Evolutionary conservation across 2,113 vertebrate species (phyloP).

Genomic region (Trachemys scripta): DNA sequence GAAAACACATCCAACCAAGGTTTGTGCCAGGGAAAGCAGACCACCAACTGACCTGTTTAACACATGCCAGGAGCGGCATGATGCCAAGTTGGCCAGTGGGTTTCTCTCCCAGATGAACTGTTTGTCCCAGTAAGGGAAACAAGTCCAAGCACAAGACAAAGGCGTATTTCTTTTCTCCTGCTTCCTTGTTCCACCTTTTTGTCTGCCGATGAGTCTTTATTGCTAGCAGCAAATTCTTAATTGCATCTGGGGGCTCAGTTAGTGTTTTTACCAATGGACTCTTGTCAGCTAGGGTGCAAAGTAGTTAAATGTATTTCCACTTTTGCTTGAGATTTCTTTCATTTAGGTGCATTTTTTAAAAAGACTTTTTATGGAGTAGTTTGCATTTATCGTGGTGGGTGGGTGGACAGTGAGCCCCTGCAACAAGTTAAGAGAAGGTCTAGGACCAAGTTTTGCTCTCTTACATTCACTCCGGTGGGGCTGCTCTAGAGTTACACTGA

Average conservation of each 20-base stretch:
- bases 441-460: neutral
- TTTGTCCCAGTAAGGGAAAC: constrained; percentile 37
- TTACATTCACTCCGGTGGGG: neutral
- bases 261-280: neutral
- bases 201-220: constrained; percentile 35
- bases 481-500: neutral
- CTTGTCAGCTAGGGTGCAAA: neutral
- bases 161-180: constrained; percentile 54
- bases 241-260: constrained; percentile 55
- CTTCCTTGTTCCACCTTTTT: constrained; percentile 44
- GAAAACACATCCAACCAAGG: constrained; percentile 32
- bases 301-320: neutral
- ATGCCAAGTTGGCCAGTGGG: constrained; percentile 76
- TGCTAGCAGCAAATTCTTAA: constrained; percentile 64
- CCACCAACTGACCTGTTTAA: constrained; percentile 62
- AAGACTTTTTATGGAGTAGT: neutral
- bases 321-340: neutral
- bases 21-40: constrained; percentile 49
- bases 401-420: neutral
- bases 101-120: constrained; percentile 68
- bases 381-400: neutral
- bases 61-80: constrained; percentile 45
- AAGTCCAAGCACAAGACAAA: constrained; percentile 60
- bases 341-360: neutral
- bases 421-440: neutral